Percentiles rank a stretch among this genome's conserved stretches.
These are phyloP conservation scores for Clarias batrachus DNA, from an alignment of 2,113 vertebrate species.

Conservation along the genomic window DNA sequence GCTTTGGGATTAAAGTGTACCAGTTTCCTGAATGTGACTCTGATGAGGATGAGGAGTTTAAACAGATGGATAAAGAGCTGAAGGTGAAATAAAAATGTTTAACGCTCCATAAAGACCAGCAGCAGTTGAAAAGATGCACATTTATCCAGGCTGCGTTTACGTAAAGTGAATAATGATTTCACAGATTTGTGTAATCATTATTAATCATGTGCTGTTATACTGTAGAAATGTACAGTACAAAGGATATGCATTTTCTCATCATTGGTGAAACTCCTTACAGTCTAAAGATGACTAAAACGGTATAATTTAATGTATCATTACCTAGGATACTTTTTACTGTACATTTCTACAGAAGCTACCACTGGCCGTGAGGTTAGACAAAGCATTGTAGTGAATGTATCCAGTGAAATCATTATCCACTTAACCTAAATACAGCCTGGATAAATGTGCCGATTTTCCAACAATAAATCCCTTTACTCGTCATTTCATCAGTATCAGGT, in stretches of 20 bases:
- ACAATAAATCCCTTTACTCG: background rate
- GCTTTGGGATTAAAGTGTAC: conserved; percentile 53
- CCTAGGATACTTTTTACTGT: too few species aligned
- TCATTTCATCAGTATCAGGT: background rate
- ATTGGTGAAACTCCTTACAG: too few species aligned
- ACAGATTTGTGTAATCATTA: too few species aligned
- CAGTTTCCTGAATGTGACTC: conserved; percentile 56
- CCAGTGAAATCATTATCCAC: background rate
- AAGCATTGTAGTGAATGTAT: background rate
- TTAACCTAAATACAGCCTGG: background rate
- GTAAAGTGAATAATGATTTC: background rate
- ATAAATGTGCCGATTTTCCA: background rate
- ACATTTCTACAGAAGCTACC: background rate
- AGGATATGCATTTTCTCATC: too few species aligned
- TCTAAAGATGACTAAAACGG: too few species aligned
- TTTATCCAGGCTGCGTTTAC: background rate
- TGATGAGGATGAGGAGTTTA: conserved; percentile 56
- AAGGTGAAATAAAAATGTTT: conserved; percentile 28
- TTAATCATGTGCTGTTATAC: background rate
- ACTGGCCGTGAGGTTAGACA: background rate
- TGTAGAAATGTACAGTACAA: background rate
- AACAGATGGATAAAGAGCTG: conserved; percentile 56
- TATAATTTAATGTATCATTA: too few species aligned
- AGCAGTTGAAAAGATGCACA: background rate
- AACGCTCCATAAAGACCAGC: background rate